Evolutionary conservation across 2,113 vertebrate genomes (phyloP).

Genomic region (Gadus chalcogrammus): DNA sequence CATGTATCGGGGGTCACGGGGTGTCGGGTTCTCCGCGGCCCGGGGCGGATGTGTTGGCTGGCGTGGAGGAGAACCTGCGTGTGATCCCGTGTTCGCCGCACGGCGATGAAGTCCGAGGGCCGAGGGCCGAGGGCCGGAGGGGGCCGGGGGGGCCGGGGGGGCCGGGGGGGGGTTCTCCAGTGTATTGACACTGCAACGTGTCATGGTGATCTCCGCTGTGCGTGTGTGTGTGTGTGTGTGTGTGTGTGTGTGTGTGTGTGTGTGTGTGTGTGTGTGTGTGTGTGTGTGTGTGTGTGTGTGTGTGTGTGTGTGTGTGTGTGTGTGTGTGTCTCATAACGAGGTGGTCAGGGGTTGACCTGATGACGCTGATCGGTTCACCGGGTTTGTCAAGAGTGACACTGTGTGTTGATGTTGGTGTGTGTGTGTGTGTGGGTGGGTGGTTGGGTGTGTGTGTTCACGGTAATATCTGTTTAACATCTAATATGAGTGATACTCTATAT

Average conservation of each 20-base stretch:
- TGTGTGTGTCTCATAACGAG: no score
- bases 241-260: no score
- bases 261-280: no score
- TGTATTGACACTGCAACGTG: background rate
- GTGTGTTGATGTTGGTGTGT: background rate
- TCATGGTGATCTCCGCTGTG: background rate
- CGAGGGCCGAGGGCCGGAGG: no score
- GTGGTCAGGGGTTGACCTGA: background rate
- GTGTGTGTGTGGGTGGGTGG: background rate
- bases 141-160: no score
- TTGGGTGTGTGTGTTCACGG: no score
- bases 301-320: conserved; percentile 7
- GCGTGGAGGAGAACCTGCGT: conserved; percentile 40
- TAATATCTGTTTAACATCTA: no score
- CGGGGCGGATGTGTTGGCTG: conserved; percentile 19
- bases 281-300: conserved; percentile 7
- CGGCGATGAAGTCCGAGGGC: conserved; percentile 29
- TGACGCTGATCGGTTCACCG: background rate
- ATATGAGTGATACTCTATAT: no score
- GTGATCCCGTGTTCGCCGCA: conserved; percentile 16
- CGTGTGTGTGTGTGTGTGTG: conserved; percentile 7
- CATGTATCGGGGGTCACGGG: conserved; percentile 15
- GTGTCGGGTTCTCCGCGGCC: conserved; percentile 21
- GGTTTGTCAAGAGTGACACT: no score
- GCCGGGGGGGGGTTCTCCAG: background rate